Evolutionary conservation across 2,797 vertebrate genomes (phyloP).

Genomic region (Sebastes taczanowskii): DNA sequence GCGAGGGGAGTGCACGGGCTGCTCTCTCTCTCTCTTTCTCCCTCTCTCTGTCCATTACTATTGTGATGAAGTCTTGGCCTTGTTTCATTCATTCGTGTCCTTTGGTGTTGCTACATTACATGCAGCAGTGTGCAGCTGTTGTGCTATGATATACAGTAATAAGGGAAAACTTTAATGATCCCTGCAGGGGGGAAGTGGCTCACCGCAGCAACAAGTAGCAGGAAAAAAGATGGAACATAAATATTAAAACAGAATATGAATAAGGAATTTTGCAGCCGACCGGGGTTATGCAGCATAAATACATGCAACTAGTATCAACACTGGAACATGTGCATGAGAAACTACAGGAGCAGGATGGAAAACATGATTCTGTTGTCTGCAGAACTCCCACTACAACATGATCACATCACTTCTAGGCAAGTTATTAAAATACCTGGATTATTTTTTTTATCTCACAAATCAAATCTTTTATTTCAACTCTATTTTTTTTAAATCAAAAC

Average conservation of each 20-base stretch:
- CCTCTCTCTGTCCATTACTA: constrained; percentile 32
- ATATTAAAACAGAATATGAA: constrained; percentile 38
- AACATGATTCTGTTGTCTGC: neutral
- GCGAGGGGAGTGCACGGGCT: neutral
- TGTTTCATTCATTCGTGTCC: constrained; percentile 19
- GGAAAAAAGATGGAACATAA: neutral
- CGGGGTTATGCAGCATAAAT: constrained; percentile 9
- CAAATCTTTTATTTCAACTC: neutral
- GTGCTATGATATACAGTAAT: constrained; percentile 2
- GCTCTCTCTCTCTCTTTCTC: neutral
- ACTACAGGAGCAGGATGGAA: neutral
- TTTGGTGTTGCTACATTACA: neutral
- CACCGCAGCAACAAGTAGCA: constrained; percentile 45
- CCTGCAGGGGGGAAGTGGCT: neutral
- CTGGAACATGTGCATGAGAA: neutral
- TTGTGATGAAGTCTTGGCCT: constrained; percentile 32
- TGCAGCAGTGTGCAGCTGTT: neutral
- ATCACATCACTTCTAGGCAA: neutral
- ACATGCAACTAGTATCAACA: neutral
- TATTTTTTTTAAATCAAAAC: neutral
- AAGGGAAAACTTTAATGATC: constrained; percentile 33
- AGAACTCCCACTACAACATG: neutral
- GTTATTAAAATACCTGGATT: neutral
- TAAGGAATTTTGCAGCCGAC: neutral
- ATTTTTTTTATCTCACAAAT: neutral